phyloP scores from a whole-genome alignment of 2,113 vertebrate genomes.

The Nothocercus julius region DNA sequence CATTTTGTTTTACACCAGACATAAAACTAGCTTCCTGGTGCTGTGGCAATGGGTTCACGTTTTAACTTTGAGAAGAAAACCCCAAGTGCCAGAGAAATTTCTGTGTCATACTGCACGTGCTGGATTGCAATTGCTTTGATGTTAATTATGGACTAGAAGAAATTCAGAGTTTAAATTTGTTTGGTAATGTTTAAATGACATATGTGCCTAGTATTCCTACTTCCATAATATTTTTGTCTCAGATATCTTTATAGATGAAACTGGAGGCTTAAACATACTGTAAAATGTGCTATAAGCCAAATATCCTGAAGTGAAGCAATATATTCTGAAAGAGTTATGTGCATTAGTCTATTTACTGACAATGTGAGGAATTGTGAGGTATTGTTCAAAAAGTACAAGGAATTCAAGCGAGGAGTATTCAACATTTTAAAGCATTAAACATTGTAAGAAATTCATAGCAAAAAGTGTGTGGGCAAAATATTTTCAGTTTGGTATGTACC shows the following conservation, averaged over 20 bases:
- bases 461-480: neutral
- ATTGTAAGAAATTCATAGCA: neutral
- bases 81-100: neutral
- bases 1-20: neutral
- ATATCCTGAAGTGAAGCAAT: neutral
- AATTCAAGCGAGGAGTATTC: neutral
- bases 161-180: neutral
- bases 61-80: conserved; percentile 1
- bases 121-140: neutral
- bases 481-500: neutral
- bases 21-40: neutral
- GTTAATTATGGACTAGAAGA: neutral
- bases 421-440: neutral
- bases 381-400: neutral
- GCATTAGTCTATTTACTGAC: conserved; percentile 4
- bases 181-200: neutral
- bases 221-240: neutral
- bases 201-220: neutral
- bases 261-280: neutral
- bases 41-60: neutral
- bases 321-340: neutral
- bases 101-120: neutral
- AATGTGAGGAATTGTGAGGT: neutral
- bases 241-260: neutral
- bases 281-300: neutral